Evolutionary conservation across 2,113 vertebrate species (phyloP).

Genomic region (Ranitomeya imitator): DNA sequence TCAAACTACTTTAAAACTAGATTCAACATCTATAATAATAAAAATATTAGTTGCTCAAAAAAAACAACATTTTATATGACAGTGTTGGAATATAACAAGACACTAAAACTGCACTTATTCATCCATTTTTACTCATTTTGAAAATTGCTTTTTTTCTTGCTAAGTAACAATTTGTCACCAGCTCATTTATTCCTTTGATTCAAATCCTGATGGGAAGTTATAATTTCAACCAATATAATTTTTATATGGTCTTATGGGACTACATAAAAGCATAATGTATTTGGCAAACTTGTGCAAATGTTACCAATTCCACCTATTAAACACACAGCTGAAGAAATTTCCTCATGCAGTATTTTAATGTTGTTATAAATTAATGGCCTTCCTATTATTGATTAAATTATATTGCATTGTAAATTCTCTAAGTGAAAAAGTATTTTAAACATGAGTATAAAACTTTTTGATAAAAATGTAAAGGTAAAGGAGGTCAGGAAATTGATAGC

Average conservation of each 20-base stretch:
- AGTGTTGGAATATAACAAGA: neutral
- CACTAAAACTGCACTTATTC: conserved; percentile 17
- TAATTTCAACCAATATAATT: conserved; percentile 48
- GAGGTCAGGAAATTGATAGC: conserved; percentile 4
- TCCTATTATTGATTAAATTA: conserved; percentile 53
- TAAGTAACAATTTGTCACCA: conserved; percentile 46
- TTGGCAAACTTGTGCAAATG: conserved; percentile 45
- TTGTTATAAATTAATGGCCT: conserved; percentile 40
- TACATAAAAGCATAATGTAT: conserved; percentile 47
- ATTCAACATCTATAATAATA: neutral
- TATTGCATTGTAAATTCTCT: conserved; percentile 40
- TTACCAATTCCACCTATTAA: conserved; percentile 52
- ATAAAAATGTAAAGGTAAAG: conserved; percentile 13
- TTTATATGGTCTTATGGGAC: conserved; percentile 55
- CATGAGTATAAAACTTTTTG: conserved; percentile 12
- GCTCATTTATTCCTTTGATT: conserved; percentile 30
- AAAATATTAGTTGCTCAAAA: neutral
- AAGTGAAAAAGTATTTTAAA: conserved; percentile 31
- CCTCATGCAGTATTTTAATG: conserved; percentile 42
- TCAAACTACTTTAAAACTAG: neutral
- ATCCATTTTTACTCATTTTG: conserved; percentile 41
- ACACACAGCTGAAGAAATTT: conserved; percentile 47
- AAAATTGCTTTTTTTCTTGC: conserved; percentile 33
- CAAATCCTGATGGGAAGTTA: conserved; percentile 49
- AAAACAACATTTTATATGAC: conserved; percentile 3